These are phyloP conservation scores for Mystacides longicornis DNA, from an alignment of 2,888 invertebrate genomes.

Conservation along the genomic window DNA sequence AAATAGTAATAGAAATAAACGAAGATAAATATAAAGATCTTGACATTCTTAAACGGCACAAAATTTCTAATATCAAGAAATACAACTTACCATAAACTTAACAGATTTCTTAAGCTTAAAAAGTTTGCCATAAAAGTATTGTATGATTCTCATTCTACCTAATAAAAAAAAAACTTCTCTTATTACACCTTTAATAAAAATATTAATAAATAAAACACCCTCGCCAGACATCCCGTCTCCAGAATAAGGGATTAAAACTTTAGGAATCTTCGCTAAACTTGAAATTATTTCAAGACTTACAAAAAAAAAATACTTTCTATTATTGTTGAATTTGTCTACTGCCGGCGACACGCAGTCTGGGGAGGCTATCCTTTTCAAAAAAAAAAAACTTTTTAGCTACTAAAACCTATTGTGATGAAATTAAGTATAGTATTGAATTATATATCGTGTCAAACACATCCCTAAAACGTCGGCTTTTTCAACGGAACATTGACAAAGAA, in stretches of 20 bases:
- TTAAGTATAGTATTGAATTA: slow-evolving; percentile 1
- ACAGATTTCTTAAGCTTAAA: too few species aligned
- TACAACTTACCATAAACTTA: too few species aligned
- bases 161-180: too few species aligned
- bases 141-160: too few species aligned
- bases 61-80: too few species aligned
- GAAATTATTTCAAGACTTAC: background rate
- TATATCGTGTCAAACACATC: slow-evolving; percentile 13
- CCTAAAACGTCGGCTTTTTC: slow-evolving; percentile 8
- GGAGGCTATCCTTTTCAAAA: background rate
- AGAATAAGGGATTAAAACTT: background rate
- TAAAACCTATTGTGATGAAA: background rate
- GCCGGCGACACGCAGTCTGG: slow-evolving; percentile 1
- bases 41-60: too few species aligned
- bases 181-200: too few species aligned
- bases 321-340: background rate
- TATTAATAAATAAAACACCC: too few species aligned
- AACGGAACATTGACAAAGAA: background rate
- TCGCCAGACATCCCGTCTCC: background rate
- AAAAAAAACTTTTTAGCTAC: background rate
- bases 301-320: background rate
- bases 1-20: too few species aligned
- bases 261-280: background rate
- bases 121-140: too few species aligned
- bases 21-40: too few species aligned